Conservation (phyloP, 2,113 vertebrate genomes). For the Ranitomeya variabilis region DNA sequence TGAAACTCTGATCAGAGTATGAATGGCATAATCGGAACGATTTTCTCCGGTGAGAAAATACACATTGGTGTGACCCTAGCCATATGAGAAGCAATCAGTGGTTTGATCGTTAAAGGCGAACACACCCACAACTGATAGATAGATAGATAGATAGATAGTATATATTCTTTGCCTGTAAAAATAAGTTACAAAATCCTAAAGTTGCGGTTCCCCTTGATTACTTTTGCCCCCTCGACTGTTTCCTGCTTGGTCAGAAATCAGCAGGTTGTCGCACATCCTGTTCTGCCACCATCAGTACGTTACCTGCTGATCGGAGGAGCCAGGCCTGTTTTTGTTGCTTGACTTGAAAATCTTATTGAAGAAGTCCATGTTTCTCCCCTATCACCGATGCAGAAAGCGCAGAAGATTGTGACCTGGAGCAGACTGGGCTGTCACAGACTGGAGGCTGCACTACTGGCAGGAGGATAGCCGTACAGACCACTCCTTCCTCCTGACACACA, state of each 20-base stretch:
- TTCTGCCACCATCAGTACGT: neutral
- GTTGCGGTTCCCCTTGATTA: too few relatives aligned
- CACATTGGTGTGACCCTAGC: too few relatives aligned
- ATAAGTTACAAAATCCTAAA: too few relatives aligned
- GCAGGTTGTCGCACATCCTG: neutral
- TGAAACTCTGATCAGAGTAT: too few relatives aligned
- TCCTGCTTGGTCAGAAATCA: neutral
- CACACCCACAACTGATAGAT: too few relatives aligned
- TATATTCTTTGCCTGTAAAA: too few relatives aligned
- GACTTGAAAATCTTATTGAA: neutral
- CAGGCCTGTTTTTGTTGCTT: neutral
- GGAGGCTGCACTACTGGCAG: neutral
- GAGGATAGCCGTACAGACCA: neutral
- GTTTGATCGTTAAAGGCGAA: too few relatives aligned
- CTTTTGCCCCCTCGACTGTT: neutral
- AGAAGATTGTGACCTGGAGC: neutral
- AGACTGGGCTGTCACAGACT: neutral
- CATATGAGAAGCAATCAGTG: too few relatives aligned
- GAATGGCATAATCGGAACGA: too few relatives aligned
- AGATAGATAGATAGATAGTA: too few relatives aligned
- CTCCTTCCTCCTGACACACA: neutral
- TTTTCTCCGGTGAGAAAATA: too few relatives aligned
- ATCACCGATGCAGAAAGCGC: neutral
- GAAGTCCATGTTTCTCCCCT: neutral
- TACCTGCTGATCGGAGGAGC: slow-evolving; percentile 32